These are phyloP conservation scores for Apis laboriosa DNA, from an alignment of 1,140 invertebrate genomes.

Conservation along the genomic window DNA sequence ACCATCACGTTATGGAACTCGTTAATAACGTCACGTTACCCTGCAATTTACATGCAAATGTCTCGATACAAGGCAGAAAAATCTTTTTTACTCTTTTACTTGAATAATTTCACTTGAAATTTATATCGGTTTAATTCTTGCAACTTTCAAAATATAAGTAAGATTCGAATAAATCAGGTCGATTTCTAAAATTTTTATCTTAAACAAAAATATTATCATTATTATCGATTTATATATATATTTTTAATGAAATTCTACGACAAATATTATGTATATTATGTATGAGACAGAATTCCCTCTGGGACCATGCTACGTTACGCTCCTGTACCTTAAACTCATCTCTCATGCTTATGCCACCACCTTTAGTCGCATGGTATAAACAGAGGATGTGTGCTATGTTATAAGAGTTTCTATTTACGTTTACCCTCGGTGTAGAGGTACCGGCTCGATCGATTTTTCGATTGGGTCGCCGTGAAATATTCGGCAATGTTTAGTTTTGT, in stretches of 20 bases:
- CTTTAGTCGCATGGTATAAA: neutral
- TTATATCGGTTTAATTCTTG: neutral
- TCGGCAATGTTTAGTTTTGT: neutral
- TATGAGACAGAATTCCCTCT: neutral
- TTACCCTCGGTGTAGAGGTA: neutral
- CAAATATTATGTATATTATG: too few relatives aligned
- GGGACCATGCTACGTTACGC: neutral
- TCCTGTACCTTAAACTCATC: neutral
- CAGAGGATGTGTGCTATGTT: neutral
- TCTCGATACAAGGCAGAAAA: conserved; percentile 20
- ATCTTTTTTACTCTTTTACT: conserved; percentile 14
- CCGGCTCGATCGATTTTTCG: conserved; percentile 31
- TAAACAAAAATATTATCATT: neutral
- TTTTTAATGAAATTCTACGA: neutral
- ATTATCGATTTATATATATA: neutral
- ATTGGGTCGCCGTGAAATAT: neutral
- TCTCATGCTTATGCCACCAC: neutral
- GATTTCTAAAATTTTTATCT: neutral
- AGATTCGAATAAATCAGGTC: neutral
- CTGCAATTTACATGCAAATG: conserved; percentile 46
- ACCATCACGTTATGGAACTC: conserved; percentile 19
- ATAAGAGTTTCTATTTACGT: neutral
- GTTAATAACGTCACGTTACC: conserved; percentile 27
- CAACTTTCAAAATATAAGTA: neutral
- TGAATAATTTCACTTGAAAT: conserved; percentile 16